phyloP scores from a whole-genome alignment of 1,140 invertebrate species.

The Danaus melanippus region DNA sequence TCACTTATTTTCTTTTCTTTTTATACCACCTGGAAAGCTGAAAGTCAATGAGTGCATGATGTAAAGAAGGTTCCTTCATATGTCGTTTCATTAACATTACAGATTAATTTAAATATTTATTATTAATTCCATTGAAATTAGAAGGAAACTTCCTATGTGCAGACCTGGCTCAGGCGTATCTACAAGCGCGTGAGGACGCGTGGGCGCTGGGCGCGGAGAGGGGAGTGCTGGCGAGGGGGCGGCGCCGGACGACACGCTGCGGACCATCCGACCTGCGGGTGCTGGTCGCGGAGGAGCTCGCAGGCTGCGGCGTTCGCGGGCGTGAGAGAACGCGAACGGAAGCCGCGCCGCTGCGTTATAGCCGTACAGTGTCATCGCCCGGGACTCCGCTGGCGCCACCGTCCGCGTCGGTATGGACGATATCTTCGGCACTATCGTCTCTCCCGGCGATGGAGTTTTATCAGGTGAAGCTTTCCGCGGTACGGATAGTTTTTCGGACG shows the following conservation, averaged over 20 bases:
- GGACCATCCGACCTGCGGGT: slow-evolving; percentile 58
- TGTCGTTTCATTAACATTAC: neutral
- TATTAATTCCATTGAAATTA: neutral
- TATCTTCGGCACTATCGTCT: slow-evolving; percentile 56
- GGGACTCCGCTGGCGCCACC: slow-evolving; percentile 47
- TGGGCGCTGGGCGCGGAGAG: slow-evolving; percentile 25
- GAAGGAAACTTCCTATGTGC: slow-evolving; percentile 44
- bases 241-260: slow-evolving; percentile 58
- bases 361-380: slow-evolving; percentile 53
- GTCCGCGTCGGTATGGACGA: slow-evolving; percentile 47
- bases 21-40: slow-evolving; percentile 20
- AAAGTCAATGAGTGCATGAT: slow-evolving; percentile 21
- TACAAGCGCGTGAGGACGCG: slow-evolving; percentile 24
- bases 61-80: slow-evolving; percentile 22
- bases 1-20: slow-evolving; percentile 5
- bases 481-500: slow-evolving; percentile 47
- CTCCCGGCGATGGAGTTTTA: slow-evolving; percentile 48
- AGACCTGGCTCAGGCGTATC: slow-evolving; percentile 49
- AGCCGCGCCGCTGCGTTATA: slow-evolving; percentile 69
- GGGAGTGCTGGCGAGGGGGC: slow-evolving; percentile 23
- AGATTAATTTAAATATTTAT: slow-evolving; percentile 1
- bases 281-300: slow-evolving; percentile 25
- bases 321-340: slow-evolving; percentile 66
- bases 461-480: slow-evolving; percentile 51
- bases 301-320: slow-evolving; percentile 28